Evolutionary conservation across 2,888 invertebrate species (phyloP), one percentile per base, ranked within the genome.

Genomic region (Cacoxenus indagator): DNA sequence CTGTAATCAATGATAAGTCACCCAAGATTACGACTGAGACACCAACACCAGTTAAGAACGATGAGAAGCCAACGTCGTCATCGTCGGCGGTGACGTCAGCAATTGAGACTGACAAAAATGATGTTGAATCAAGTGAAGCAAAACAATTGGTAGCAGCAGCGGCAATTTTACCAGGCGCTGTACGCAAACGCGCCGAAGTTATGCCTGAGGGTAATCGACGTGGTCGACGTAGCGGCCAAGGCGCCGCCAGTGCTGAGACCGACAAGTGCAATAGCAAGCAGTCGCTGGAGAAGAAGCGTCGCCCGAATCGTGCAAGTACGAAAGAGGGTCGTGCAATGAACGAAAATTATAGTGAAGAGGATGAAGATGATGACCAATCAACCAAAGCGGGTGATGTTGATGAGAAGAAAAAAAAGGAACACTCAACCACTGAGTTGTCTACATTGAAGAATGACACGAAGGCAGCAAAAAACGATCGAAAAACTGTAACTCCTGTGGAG

Each of bases 121-220:
- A n/a, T 45, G 61, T 43, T 17, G 17, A 51, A 59, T 31, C 65
- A 68, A 11, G 69, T 72, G 43, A 31, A 26, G 17, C 27, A 26
- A 29, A 29, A 3, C 61, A 65, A 57, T 46, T 65, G 37, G 70
- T 19, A 43, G 4, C 43, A 43, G n/a, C 43, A 43, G n/a, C 45
- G n/a, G 45, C 65, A 22, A 67, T 75, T 5, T 89, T 90, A 65
- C 89, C 90, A 24, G 90, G 90, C 78, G 90, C 91, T n/a, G 91
- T 91, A 1, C 85, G 91, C 31, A 91, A 91, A 81, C 85, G 90
- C 48, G 90, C 91, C 2, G 91, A 90, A 69, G 81, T 86, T 59
- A 74, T 83, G 51, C 75, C 87, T 1, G 87, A 86, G 37, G 86
- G 87, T 2, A 88, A 87, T 73, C 79, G 87, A 26, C 82, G 84